Base-by-base conservation (phyloP, 2,113 vertebrate species). In the Xiphophorus hellerii region DNA sequence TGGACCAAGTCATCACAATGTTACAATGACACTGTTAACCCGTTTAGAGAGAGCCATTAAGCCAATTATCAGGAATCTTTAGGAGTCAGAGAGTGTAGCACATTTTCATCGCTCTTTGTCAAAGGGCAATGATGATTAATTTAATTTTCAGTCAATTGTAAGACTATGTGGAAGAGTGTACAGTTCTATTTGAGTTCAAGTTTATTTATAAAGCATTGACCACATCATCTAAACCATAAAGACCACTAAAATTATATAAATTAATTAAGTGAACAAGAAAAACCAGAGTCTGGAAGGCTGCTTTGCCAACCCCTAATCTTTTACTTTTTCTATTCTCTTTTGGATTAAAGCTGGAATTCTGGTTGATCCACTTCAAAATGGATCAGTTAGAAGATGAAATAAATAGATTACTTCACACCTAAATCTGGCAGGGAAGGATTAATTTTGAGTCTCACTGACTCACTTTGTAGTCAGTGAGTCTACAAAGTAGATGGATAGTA, bases 71-170 rank as follows among this genome's bases (percentile, higher is more conserved):
- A 66, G 63, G 33, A 75, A 66, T 60, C 61, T 66, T 29, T 65
- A 73, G 70, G 44, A 70, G 85, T 75, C 79, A 70, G 20, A 67
- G 37, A 73, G 66, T 58, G 17, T 74, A 77, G 62, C 61, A 62
- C 28, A 35, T 76, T 74, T 29, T 66, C 80, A 87, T 88, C 69
- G 37, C 22, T 88, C 81, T 79, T 33, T 82, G 77, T 88, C 76
- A 83, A 48, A 71, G 30, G 27, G 39, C 4, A n/a, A 5, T 80
- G 79, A 65, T 69, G 31, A 84, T 87, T 81, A 35, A 80, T 85
- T 85, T 76, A 27, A 74, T 48, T 84, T 81, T 66, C 29, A 66
- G 27, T 66, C 51, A n/a, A n/a, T 37, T 37, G 11, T 37, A 37
- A 37, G 35, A 37, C 35, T 3, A 37, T 37, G 35, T 37, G 35